These are phyloP conservation scores for Drosophila bocqueti DNA, from an alignment of 1,140 invertebrate genomes.

Conservation along the genomic window DNA sequence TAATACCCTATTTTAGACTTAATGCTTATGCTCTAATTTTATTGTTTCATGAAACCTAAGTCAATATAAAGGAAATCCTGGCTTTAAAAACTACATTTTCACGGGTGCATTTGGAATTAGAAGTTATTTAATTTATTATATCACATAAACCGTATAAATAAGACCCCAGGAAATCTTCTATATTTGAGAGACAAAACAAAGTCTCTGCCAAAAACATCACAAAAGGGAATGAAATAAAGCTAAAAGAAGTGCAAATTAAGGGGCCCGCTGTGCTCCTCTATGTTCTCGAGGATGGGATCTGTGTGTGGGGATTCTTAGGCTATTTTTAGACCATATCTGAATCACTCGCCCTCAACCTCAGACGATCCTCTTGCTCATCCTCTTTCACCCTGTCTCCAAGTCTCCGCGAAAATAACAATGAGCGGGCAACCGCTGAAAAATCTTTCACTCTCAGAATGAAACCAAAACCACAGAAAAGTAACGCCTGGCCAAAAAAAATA, in stretches of 20 bases:
- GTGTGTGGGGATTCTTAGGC: slow-evolving; percentile 25
- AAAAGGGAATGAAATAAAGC: neutral
- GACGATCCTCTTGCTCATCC: slow-evolving; percentile 16
- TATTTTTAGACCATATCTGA: slow-evolving; percentile 39
- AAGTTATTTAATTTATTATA: neutral
- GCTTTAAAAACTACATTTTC: neutral
- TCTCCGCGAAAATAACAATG: slow-evolving; percentile 35
- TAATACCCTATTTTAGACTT: too few relatives aligned
- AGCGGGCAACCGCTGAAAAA: slow-evolving; percentile 20
- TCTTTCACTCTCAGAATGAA: slow-evolving; percentile 20
- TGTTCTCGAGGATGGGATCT: slow-evolving; percentile 2
- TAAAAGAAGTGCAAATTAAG: slow-evolving; percentile 14
- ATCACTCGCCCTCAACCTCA: slow-evolving; percentile 31
- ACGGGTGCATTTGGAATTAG: too few relatives aligned
- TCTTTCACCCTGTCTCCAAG: neutral
- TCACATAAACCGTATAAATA: too few relatives aligned
- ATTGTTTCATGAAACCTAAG: too few relatives aligned
- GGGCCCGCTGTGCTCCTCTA: neutral
- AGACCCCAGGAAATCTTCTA: neutral
- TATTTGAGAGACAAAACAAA: slow-evolving; percentile 7
- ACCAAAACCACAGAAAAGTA: slow-evolving; percentile 34
- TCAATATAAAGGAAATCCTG: neutral
- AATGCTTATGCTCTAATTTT: neutral
- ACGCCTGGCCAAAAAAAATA: slow-evolving; percentile 38
- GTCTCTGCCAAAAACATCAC: slow-evolving; percentile 1